A percentile compares a stretch with the other conserved stretches of the same genome.
These are phyloP conservation scores for Dromococcyx pavoninus DNA, from an alignment of 2,797 vertebrate species.

Conservation along the genomic window DNA sequence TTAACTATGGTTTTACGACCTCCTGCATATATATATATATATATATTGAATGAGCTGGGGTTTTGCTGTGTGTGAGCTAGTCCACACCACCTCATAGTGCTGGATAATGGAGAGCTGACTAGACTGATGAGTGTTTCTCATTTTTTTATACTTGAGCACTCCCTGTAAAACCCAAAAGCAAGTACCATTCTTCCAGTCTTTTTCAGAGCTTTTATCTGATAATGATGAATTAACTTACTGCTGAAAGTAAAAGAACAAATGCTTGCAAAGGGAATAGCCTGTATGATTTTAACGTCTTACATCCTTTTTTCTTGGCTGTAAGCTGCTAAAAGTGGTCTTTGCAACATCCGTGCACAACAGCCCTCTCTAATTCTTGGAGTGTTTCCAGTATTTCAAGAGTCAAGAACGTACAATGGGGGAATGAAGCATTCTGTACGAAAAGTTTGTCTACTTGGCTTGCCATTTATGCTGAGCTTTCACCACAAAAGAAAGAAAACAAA, in stretches of 20 bases:
- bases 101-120: constrained; percentile 6
- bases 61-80: neutral
- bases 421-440: neutral
- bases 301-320: neutral
- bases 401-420: constrained; percentile 39
- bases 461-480: neutral
- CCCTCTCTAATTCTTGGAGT: constrained; percentile 38
- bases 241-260: constrained; percentile 25
- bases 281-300: constrained; percentile 27
- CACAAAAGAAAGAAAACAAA: neutral
- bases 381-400: constrained; percentile 41
- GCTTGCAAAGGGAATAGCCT: neutral
- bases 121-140: neutral
- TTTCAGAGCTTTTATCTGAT: constrained; percentile 37
- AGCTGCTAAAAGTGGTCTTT: constrained; percentile 22
- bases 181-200: neutral
- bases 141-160: neutral
- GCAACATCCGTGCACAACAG: constrained; percentile 25
- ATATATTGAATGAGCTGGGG: neutral
- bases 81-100: constrained; percentile 4
- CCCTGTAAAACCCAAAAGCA: neutral
- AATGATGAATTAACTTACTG: constrained; percentile 14
- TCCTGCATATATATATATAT: neutral
- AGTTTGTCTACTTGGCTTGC: neutral
- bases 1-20: neutral